Percentiles rank a stretch among this genome's conserved stretches.
These are phyloP conservation scores for Thaumetopoea pityocampa DNA, from an alignment of 1,140 invertebrate genomes.

Conservation along the genomic window DNA sequence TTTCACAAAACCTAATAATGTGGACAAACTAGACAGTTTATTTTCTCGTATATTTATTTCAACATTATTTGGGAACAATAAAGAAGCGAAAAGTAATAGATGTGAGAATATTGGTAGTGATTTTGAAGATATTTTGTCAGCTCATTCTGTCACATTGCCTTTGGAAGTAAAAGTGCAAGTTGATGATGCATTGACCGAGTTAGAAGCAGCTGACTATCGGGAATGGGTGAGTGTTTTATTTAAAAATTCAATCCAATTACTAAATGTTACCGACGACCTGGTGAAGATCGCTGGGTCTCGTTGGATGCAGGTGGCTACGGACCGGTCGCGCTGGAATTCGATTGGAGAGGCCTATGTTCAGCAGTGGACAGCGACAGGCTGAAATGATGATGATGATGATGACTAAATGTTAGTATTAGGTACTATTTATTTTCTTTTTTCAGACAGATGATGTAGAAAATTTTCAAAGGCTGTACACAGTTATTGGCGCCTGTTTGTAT, in stretches of 20 bases:
- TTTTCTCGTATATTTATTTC: slow-evolving; percentile 55
- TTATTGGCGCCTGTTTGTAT: slow-evolving; percentile 84
- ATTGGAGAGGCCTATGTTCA: no score
- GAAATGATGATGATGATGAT: no score
- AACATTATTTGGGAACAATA: slow-evolving; percentile 30
- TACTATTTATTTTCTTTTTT: slow-evolving; percentile 28
- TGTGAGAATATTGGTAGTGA: slow-evolving; percentile 11
- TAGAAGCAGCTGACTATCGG: slow-evolving; percentile 88
- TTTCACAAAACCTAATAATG: slow-evolving; percentile 62
- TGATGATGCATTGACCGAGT: slow-evolving; percentile 86
- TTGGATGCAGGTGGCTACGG: no score
- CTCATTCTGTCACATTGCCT: slow-evolving; percentile 80
- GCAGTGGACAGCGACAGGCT: no score
- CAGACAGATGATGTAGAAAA: slow-evolving; percentile 87
- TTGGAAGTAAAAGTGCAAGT: slow-evolving; percentile 85
- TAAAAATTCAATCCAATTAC: background rate
- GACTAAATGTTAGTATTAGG: slow-evolving; percentile 7
- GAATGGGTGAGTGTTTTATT: slow-evolving; percentile 80
- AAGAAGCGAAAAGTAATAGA: slow-evolving; percentile 20
- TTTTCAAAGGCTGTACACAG: slow-evolving; percentile 85
- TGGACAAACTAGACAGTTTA: slow-evolving; percentile 56
- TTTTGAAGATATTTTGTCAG: slow-evolving; percentile 65
- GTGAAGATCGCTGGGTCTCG: background rate
- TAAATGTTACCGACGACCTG: background rate
- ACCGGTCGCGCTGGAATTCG: no score